Percentiles rank a stretch among this genome's conserved stretches.
Evolutionary conservation across 2,797 vertebrate genomes (phyloP).

Genomic region (Neostethus bicornis): DNA sequence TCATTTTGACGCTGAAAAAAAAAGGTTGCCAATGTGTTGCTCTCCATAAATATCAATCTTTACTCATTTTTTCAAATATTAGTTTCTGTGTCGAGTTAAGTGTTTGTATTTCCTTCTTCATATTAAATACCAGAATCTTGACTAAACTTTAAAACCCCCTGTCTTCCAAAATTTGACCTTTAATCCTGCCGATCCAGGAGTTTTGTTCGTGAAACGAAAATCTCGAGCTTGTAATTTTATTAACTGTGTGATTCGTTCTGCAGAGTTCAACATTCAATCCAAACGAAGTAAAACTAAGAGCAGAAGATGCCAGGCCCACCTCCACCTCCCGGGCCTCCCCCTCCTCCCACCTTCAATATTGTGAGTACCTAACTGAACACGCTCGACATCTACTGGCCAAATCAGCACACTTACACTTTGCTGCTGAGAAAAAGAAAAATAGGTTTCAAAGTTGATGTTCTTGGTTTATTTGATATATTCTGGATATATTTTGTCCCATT

Average conservation of each 20-base stretch:
- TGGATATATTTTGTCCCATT: too few species aligned
- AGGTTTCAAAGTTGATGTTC: background rate
- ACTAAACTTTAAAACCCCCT: too few species aligned
- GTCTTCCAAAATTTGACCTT: too few species aligned
- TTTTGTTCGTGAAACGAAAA: too few species aligned
- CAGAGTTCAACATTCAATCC: conserved; percentile 54
- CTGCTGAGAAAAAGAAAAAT: background rate
- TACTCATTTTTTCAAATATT: too few species aligned
- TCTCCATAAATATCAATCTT: background rate
- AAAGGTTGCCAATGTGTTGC: background rate
- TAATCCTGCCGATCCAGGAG: too few species aligned
- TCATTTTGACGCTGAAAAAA: background rate
- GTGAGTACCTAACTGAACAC: conserved; percentile 74
- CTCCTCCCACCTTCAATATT: conserved; percentile 85
- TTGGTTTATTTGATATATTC: too few species aligned
- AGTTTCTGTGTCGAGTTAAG: too few species aligned
- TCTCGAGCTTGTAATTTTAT: background rate
- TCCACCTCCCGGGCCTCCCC: conserved; percentile 86
- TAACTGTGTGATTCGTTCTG: conserved; percentile 31
- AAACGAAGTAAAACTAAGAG: conserved; percentile 54
- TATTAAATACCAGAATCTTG: too few species aligned
- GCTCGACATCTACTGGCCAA: conserved; percentile 45
- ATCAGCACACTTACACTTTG: background rate
- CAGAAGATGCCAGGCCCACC: conserved; percentile 90
- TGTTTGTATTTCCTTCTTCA: too few species aligned